Conservation (phyloP, 1,140 invertebrate genomes). For the Leptinotarsa undecemlineata region DNA sequence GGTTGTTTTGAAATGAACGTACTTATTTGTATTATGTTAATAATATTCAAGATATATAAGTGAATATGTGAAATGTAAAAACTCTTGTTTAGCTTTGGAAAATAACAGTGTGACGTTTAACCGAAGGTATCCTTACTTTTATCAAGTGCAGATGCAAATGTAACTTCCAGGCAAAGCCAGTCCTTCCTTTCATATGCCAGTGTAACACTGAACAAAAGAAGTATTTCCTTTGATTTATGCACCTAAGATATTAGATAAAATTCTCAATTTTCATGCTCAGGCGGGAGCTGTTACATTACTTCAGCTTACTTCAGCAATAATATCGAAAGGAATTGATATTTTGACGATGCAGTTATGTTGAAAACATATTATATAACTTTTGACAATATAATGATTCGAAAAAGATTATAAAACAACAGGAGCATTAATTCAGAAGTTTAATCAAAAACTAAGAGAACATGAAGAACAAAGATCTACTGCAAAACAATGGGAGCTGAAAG, state of each 20-base stretch:
- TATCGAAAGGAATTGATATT: conserved; percentile 7
- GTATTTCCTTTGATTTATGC: too few relatives aligned
- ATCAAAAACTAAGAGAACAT: too few relatives aligned
- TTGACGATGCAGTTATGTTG: neutral
- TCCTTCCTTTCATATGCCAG: too few relatives aligned
- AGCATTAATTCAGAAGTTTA: neutral
- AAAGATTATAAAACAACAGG: neutral
- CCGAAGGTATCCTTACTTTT: neutral
- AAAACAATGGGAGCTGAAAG: too few relatives aligned
- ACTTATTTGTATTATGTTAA: neutral
- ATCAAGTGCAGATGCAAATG: conserved; percentile 20
- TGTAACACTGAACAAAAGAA: too few relatives aligned
- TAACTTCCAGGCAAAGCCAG: too few relatives aligned
- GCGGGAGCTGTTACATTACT: neutral
- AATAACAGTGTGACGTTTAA: neutral
- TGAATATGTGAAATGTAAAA: conserved; percentile 2
- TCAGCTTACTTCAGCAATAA: conserved; percentile 17
- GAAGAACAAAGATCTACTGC: too few relatives aligned
- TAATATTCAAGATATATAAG: neutral
- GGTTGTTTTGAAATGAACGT: conserved; percentile 15
- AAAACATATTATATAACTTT: neutral
- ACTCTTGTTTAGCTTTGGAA: neutral
- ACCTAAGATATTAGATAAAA: too few relatives aligned
- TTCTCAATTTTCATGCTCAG: neutral
- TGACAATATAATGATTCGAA: neutral